Percentiles rank a stretch among this genome's conserved stretches.
Conservation (phyloP, 2,888 invertebrate species). For the Nezara viridula region DNA sequence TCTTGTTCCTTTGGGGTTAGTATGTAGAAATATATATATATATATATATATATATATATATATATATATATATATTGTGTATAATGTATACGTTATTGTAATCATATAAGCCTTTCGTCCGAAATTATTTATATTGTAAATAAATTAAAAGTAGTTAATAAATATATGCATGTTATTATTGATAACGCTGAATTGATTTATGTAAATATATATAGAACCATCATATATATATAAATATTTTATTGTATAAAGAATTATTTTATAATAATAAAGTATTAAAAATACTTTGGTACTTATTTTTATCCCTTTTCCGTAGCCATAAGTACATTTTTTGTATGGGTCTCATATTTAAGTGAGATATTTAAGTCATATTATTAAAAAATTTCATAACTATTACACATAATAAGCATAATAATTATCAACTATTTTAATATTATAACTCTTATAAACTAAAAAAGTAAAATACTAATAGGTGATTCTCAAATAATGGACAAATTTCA, state of each 20-base stretch:
- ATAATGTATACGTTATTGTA: slow-evolving; percentile 46
- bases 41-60: slow-evolving; percentile 20
- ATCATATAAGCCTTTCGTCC: slow-evolving; percentile 23
- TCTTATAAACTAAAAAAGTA: too few species aligned
- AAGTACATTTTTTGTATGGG: too few species aligned
- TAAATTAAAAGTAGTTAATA: slow-evolving; percentile 8
- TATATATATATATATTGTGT: slow-evolving; percentile 13
- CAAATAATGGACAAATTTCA: too few species aligned
- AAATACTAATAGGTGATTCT: too few species aligned
- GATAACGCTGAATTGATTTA: slow-evolving; percentile 23
- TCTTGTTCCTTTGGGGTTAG: slow-evolving; percentile 54
- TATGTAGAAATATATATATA: slow-evolving; percentile 34
- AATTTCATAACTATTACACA: too few species aligned
- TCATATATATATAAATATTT: slow-evolving; percentile 51
- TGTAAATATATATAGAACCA: slow-evolving; percentile 52
- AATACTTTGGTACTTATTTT: background rate
- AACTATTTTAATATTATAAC: too few species aligned
- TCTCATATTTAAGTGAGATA: too few species aligned
- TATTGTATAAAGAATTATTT: slow-evolving; percentile 55
- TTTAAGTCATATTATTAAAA: too few species aligned
- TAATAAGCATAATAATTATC: too few species aligned
- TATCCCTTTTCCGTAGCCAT: background rate
- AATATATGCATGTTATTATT: slow-evolving; percentile 41
- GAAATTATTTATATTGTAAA: slow-evolving; percentile 34
- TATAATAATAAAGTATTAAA: slow-evolving; percentile 57